Evolutionary conservation across 2,113 vertebrate genomes (phyloP), one percentile per base, ranked within the genome.

Genomic region (Bos javanicus): DNA sequence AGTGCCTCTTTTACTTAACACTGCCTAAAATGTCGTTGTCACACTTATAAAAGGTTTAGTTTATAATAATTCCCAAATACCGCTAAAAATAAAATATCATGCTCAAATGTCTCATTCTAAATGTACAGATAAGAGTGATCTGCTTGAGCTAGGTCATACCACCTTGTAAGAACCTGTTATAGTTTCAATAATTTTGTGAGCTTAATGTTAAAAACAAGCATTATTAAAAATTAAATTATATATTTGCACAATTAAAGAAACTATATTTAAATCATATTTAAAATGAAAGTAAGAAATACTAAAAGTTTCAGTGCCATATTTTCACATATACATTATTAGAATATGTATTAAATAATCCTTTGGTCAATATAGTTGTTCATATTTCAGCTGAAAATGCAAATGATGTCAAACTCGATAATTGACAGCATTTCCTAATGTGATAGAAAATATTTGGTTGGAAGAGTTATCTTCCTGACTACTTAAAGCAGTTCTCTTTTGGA

Each of bases 401-500:
- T n/a, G 87, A 89, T 62, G 17, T 80, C 76, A 87, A 78, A 2
- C 43, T 46, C 86, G 87, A 17, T n/a, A 81, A 85, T 1, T 80
- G 90, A 17, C 11, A 94, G 19, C 8, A 78, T 93, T 97, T 84
- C 52, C 36, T 76, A 62, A 90, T 9, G 11, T 23, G 1, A 8
- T 21, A 80, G 6, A 33, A 60, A 90, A 90, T 3, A 94, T 4
- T 80, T 98, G 59, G 64, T 59, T 95, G 59, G 13, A 90, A 36
- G 76, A 95, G 93, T 74, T 93, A 85, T 90, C 64, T 97, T 96
- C 30, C 52, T 78, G 30, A 56, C 50, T 95, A 85, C 46, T 97
- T 0, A 0, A 82, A 10, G 13, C 13, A 43, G 88, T 95, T 74
- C 33, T 97, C 96, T 85, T 80, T 90, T 33, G 54, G 13, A 92